Percentiles rank a stretch among this genome's conserved stretches.
Evolutionary conservation across 2,888 invertebrate species (phyloP).

Genomic region (Taenaris catops): DNA sequence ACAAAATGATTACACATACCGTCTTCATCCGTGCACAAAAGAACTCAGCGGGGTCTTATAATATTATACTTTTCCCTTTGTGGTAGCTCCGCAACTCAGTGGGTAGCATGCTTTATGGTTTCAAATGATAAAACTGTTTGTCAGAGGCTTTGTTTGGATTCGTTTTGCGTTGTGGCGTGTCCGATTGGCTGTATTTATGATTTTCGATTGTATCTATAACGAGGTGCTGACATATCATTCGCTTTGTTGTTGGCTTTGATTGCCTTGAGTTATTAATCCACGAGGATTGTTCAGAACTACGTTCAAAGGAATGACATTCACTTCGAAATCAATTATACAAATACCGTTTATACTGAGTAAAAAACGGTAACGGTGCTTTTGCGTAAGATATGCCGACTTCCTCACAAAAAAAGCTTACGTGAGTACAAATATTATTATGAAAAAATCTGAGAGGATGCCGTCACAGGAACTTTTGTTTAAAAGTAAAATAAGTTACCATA

Average conservation of each 20-base stretch:
- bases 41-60: constrained; percentile 72
- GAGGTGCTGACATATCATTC: constrained; percentile 42
- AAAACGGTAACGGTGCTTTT: too few relatives aligned
- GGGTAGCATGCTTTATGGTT: constrained; percentile 76
- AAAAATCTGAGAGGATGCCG: too few relatives aligned
- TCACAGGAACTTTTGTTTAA: too few relatives aligned
- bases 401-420: too few relatives aligned
- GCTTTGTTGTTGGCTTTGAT: background rate
- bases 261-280: background rate
- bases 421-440: too few relatives aligned
- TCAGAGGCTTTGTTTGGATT: constrained; percentile 66
- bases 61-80: constrained; percentile 77
- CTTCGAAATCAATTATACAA: too few relatives aligned
- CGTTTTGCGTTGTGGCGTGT: constrained; percentile 60
- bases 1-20: constrained; percentile 74
- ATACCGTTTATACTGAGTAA: too few relatives aligned
- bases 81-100: constrained; percentile 67
- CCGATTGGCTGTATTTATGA: constrained; percentile 45
- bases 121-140: constrained; percentile 78
- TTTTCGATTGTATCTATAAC: constrained; percentile 49
- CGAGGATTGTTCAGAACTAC: too few relatives aligned
- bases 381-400: too few relatives aligned
- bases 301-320: too few relatives aligned
- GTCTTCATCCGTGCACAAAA: constrained; percentile 74
- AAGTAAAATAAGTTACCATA: too few relatives aligned